Percentiles rank a stretch among this genome's conserved stretches.
Conservation (phyloP, 2,797 vertebrate species). For the Poecile montanus region DNA sequence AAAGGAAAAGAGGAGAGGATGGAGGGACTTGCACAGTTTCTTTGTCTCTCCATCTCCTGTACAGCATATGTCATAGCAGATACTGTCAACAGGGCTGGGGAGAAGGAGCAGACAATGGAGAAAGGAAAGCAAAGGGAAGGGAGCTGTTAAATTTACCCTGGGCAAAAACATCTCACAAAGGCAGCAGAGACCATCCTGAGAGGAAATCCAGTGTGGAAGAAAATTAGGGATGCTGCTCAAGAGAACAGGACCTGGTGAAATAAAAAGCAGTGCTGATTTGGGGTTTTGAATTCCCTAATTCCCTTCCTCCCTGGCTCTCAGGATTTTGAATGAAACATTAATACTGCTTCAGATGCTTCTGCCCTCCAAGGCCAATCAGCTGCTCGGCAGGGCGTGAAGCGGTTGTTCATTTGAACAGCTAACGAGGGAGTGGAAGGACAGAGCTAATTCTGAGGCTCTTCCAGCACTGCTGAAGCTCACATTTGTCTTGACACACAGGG, state of each 20-base stretch:
- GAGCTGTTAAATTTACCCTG: not conserved
- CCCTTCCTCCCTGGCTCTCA: constrained; percentile 28
- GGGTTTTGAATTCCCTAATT: constrained; percentile 28
- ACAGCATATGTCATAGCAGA: not conserved
- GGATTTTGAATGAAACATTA: constrained; percentile 64
- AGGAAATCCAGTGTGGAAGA: not conserved
- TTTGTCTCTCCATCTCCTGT: not conserved
- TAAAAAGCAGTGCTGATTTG: constrained; percentile 12
- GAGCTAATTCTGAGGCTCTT: constrained; percentile 18
- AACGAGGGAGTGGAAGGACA: constrained; percentile 30
- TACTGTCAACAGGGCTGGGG: not conserved
- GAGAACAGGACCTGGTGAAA: not conserved
- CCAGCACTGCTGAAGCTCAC: not conserved
- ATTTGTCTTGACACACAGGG: constrained; percentile 32
- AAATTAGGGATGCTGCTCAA: not conserved
- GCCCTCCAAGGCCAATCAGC: constrained; percentile 66
- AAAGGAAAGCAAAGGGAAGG: not conserved
- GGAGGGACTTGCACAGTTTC: not conserved
- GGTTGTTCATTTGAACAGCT: constrained; percentile 51
- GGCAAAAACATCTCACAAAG: not conserved
- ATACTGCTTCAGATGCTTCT: constrained; percentile 64
- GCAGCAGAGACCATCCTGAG: not conserved
- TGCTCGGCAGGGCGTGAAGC: constrained; percentile 59
- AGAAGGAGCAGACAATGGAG: not conserved
- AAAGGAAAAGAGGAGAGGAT: not conserved